Evolutionary conservation across 2,113 vertebrate species (phyloP), one percentile per base, ranked within the genome.

Genomic region (Aegotheles bennettii): DNA sequence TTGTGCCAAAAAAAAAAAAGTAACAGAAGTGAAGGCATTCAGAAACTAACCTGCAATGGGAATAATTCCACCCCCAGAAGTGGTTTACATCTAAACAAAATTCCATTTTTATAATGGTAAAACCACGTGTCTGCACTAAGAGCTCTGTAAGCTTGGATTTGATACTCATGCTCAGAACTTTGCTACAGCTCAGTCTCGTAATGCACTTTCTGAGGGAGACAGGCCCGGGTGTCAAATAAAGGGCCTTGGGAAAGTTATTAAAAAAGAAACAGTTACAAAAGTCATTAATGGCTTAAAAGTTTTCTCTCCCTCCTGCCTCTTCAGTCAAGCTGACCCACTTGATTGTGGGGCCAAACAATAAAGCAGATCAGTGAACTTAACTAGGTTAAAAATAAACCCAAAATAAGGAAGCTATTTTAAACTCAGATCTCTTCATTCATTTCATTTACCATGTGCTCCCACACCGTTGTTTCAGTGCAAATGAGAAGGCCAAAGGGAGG

Each of bases 351-450:
- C 13, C 38, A 86, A 90, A 84, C 8, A 77, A 57, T 13, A 69
- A 75, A 45, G 10, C 33, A 89, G 28, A 70, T 9, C 29, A 93
- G 42, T 68, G 47, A 90, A 90, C 18, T 23, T 29, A 81, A 38
- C 2, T 13, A 56, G 16, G 64, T 50, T 91, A 94, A 95, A 97
- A 89, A 92, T 81, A 94, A 87, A 77, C 11, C 29, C 43, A 63
- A 84, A 96, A 84, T 87, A 92, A 89, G 86, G 73, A 94, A 82
- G 84, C 63, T 64, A n/a, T 13, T 75, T 84, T 35, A 54, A 95
- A 90, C 74, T 94, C 71, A 77, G n/a, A 45, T 57, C 5, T 71
- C 73, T 92, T 92, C 80, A 93, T 89, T 95, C 89, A 94, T 86
- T 54, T 84, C 3, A 0, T 67, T 74, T 77, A 82, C 26, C 24